These are phyloP conservation scores for Cecropterus lyciades DNA, from an alignment of 1,140 invertebrate genomes.

Conservation along the genomic window DNA sequence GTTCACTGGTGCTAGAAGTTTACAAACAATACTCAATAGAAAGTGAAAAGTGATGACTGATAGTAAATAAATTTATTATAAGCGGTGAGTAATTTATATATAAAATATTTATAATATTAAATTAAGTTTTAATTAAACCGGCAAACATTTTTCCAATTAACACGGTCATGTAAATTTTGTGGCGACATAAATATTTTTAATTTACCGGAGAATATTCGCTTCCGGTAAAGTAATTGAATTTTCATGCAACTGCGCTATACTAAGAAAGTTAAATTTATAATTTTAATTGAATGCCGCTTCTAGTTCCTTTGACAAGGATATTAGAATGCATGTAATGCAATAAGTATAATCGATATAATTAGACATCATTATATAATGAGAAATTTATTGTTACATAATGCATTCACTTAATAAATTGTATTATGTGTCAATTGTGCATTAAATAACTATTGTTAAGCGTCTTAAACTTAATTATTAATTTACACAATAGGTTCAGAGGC, in stretches of 20 bases:
- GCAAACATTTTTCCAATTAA: background rate
- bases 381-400: too few species aligned
- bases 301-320: background rate
- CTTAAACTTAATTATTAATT: too few species aligned
- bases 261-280: background rate
- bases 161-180: background rate
- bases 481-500: too few species aligned
- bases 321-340: background rate
- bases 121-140: background rate
- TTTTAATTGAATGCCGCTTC: background rate
- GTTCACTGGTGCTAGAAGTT: constrained; percentile 3
- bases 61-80: constrained; percentile 14
- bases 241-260: background rate
- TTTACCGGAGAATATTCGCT: background rate
- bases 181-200: background rate
- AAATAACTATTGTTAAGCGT: too few species aligned
- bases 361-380: too few species aligned
- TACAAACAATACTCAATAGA: constrained; percentile 25
- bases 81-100: constrained; percentile 11
- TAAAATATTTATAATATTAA: background rate
- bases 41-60: constrained; percentile 52
- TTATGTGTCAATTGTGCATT: too few species aligned
- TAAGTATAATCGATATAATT: background rate
- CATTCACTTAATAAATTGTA: too few species aligned
- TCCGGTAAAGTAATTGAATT: background rate